phyloP scores from a whole-genome alignment of 2,888 invertebrate species.

The Neocrepidodera transversa region DNA sequence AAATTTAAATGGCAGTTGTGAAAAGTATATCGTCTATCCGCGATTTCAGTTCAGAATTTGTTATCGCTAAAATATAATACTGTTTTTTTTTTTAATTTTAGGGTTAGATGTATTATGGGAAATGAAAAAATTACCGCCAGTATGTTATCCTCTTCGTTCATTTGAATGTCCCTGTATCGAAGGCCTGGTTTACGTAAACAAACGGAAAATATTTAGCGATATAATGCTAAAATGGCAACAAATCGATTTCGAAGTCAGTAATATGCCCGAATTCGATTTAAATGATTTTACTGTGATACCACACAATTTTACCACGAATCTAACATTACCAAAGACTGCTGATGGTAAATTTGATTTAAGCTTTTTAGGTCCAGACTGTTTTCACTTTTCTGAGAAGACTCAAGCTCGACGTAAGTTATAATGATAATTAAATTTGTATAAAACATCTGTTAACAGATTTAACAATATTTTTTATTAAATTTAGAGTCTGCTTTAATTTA shows the following conservation, averaged over 20 bases:
- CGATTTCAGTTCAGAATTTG: too few species aligned
- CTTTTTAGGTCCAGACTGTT: slow-evolving; percentile 68
- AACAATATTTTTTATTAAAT: neutral
- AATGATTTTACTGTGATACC: slow-evolving; percentile 68
- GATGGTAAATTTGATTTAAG: slow-evolving; percentile 61
- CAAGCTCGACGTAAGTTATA: slow-evolving; percentile 64
- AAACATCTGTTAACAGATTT: too few species aligned
- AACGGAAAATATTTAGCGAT: slow-evolving; percentile 55
- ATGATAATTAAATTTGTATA: too few species aligned
- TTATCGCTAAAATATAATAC: too few species aligned
- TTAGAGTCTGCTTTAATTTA: too few species aligned
- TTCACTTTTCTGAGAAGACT: slow-evolving; percentile 69
- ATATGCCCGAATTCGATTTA: slow-evolving; percentile 59
- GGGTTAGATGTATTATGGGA: slow-evolving; percentile 30
- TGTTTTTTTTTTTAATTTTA: too few species aligned
- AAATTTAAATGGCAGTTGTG: too few species aligned
- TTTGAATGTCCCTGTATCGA: slow-evolving; percentile 62
- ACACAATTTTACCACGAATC: slow-evolving; percentile 62
- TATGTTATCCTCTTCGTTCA: slow-evolving; percentile 32
- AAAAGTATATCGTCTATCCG: too few species aligned
- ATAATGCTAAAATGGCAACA: slow-evolving; percentile 65
- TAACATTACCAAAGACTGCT: slow-evolving; percentile 57
- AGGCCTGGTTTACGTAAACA: slow-evolving; percentile 53
- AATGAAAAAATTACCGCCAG: slow-evolving; percentile 24
- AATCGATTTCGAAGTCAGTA: slow-evolving; percentile 63